phyloP scores from a whole-genome alignment of 1,140 invertebrate genomes.

The Lucilia sericata region DNA sequence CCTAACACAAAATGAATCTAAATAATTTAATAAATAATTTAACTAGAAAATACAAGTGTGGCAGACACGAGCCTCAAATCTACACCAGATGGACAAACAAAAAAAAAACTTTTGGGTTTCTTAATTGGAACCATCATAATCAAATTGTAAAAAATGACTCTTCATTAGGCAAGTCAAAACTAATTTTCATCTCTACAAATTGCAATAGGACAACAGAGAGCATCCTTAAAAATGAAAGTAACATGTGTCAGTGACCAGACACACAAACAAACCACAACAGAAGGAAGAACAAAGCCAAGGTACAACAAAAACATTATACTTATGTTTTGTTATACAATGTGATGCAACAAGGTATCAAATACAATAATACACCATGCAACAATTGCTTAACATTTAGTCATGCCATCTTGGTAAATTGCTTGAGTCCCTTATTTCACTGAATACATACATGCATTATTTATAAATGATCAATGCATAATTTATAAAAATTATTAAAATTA shows the following conservation, averaged over 20 bases:
- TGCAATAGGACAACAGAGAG: not conserved
- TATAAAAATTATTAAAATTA: constrained; percentile 36
- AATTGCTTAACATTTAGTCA: constrained; percentile 32
- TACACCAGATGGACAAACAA: constrained; percentile 24
- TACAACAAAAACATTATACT: too few species aligned
- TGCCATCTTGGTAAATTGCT: not conserved
- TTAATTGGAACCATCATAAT: constrained; percentile 25
- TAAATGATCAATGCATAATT: not conserved
- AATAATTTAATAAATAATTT: not conserved
- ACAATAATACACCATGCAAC: not conserved
- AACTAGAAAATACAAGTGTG: constrained; percentile 1
- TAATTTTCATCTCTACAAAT: constrained; percentile 4
- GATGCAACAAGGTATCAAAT: constrained; percentile 9
- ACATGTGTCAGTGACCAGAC: constrained; percentile 39
- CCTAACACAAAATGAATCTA: not conserved
- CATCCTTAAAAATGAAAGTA: not conserved
- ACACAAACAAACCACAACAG: not conserved
- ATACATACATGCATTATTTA: not conserved
- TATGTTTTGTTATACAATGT: not conserved
- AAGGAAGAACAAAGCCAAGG: not conserved
- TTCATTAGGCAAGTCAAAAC: constrained; percentile 31
- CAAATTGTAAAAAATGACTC: constrained; percentile 13
- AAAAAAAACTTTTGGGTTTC: not conserved
- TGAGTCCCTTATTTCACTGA: not conserved
- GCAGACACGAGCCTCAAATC: constrained; percentile 13